Conservation (phyloP, 2,888 invertebrate genomes). For the Agrochola macilenta region DNA sequence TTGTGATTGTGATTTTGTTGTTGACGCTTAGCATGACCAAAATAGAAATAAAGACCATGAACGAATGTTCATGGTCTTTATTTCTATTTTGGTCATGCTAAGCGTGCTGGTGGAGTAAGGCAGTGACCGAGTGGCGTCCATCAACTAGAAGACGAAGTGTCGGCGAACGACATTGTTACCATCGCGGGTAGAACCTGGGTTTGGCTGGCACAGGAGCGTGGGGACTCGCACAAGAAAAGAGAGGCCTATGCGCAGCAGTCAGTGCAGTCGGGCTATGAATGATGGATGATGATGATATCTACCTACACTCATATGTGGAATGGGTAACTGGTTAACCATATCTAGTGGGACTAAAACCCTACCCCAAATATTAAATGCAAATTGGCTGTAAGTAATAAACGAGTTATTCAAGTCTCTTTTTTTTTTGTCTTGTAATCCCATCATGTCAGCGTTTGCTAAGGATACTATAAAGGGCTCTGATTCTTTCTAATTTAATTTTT, state of each 20-base stretch:
- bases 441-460: background rate
- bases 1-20: too few species aligned
- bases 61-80: too few species aligned
- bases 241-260: background rate
- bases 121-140: background rate
- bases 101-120: background rate
- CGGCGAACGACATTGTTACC: background rate
- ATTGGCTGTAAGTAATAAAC: background rate
- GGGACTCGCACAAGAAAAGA: background rate
- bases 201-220: background rate
- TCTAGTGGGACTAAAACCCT: background rate
- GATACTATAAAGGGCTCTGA: too few species aligned
- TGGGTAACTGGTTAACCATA: background rate
- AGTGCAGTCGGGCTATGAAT: background rate
- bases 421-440: too few species aligned
- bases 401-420: background rate
- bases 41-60: too few species aligned
- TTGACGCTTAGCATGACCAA: too few species aligned
- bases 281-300: slow-evolving; percentile 79
- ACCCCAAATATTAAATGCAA: background rate
- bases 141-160: background rate
- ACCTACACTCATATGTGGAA: background rate
- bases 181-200: background rate
- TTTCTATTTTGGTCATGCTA: too few species aligned
- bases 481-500: too few species aligned